phyloP scores from a whole-genome alignment of 2,888 invertebrate species.

The Dascillus cervinus region DNA sequence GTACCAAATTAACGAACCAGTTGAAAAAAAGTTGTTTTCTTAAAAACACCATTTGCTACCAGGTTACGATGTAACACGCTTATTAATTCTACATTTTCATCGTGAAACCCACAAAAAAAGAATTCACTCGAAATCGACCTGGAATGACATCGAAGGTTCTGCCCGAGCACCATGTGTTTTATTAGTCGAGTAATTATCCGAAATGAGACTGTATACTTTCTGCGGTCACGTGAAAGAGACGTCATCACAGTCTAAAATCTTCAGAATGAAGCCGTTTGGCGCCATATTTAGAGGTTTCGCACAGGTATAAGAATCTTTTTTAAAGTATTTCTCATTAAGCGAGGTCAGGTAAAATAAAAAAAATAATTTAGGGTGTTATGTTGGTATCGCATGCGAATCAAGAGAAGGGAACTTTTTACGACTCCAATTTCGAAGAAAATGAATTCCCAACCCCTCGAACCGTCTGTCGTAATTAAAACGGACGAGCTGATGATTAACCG shows the following conservation, averaged over 20 bases:
- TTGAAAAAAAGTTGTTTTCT: constrained; percentile 10
- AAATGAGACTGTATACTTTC: too few species aligned
- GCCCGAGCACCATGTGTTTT: too few species aligned
- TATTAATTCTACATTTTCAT: too few species aligned
- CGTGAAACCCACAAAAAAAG: too few species aligned
- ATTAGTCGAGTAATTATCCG: too few species aligned
- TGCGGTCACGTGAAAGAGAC: too few species aligned
- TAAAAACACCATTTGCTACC: constrained; percentile 16
- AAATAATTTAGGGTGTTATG: constrained; percentile 24
- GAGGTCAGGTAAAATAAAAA: constrained; percentile 25
- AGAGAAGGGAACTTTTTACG: constrained; percentile 30
- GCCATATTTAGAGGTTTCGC: constrained; percentile 25
- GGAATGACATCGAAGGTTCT: too few species aligned
- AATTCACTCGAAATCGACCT: too few species aligned
- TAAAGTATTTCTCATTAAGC: constrained; percentile 33
- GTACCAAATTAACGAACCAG: constrained; percentile 14
- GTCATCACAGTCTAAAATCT: too few species aligned
- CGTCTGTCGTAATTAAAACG: too few species aligned
- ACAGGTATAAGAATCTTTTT: constrained; percentile 28
- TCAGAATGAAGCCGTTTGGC: constrained; percentile 26
- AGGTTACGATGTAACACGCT: constrained; percentile 18
- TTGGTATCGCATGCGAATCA: constrained; percentile 32
- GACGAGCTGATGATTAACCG: too few species aligned
- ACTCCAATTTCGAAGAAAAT: constrained; percentile 21
- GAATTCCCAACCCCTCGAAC: too few species aligned